Percentiles rank a stretch among this genome's conserved stretches.
These are phyloP conservation scores for Megathymus violae DNA, from an alignment of 1,140 invertebrate genomes.

Conservation along the genomic window DNA sequence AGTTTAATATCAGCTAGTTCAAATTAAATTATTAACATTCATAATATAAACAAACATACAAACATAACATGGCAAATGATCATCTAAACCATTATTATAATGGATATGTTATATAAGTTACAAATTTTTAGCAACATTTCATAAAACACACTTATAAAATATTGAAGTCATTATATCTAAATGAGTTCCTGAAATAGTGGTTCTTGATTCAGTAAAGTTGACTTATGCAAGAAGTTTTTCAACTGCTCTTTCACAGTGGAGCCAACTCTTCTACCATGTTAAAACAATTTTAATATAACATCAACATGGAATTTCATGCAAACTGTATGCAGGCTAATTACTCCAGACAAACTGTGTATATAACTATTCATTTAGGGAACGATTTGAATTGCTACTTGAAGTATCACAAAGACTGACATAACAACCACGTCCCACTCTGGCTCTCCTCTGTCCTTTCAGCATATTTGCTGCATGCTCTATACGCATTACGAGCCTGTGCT, in stretches of 20 bases:
- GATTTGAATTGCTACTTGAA: constrained; percentile 51
- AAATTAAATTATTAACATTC: not conserved
- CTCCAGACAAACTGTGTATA: constrained; percentile 13
- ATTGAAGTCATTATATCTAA: not conserved
- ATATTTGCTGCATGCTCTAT: constrained; percentile 78
- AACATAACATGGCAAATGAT: not conserved
- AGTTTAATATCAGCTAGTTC: too few species aligned
- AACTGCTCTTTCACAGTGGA: not conserved
- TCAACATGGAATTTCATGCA: constrained; percentile 14
- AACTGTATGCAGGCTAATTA: not conserved
- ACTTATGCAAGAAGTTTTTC: not conserved
- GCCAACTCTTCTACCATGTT: not conserved
- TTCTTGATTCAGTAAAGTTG: too few species aligned
- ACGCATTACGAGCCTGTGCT: constrained; percentile 87
- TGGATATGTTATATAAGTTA: not conserved
- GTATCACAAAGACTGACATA: constrained; percentile 57
- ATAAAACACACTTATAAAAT: not conserved
- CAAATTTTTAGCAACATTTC: too few species aligned
- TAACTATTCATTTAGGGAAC: constrained; percentile 52
- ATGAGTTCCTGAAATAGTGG: not conserved
- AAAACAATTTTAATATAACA: not conserved
- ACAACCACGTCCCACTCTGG: constrained; percentile 49
- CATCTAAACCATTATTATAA: not conserved
- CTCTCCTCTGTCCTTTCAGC: constrained; percentile 62
- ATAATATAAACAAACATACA: not conserved